Percentiles rank a stretch among this genome's conserved stretches.
Evolutionary conservation across 1,140 invertebrate species (phyloP).

Genomic region (Oreohelix idahoensis): DNA sequence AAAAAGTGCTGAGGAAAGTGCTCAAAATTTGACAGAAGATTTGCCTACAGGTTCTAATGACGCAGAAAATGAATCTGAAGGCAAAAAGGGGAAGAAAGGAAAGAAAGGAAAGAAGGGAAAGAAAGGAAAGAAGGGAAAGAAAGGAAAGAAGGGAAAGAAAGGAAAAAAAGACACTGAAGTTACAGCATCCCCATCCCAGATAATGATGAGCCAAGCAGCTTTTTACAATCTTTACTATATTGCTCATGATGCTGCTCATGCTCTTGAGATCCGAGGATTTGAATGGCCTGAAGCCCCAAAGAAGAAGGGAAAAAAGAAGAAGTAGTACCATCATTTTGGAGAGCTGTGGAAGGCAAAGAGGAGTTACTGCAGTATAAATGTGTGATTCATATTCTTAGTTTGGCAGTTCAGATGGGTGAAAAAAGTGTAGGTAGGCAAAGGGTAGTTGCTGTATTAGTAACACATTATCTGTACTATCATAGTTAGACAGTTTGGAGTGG

Average conservation of each 20-base stretch:
- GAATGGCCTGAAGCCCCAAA: slow-evolving; percentile 56
- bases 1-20: too few relatives aligned
- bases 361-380: slow-evolving; percentile 31
- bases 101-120: neutral
- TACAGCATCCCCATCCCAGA: neutral
- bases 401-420: too few relatives aligned
- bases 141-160: slow-evolving; percentile 17
- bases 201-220: slow-evolving; percentile 58
- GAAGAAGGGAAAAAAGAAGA: slow-evolving; percentile 55
- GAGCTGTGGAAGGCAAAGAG: slow-evolving; percentile 55
- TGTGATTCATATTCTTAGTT: too few relatives aligned
- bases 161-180: neutral
- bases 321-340: slow-evolving; percentile 15
- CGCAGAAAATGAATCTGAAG: neutral
- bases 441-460: too few relatives aligned
- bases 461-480: too few relatives aligned
- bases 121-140: slow-evolving; percentile 12
- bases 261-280: slow-evolving; percentile 62
- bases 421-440: too few relatives aligned
- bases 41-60: neutral
- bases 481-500: too few relatives aligned
- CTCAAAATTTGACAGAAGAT: too few relatives aligned
- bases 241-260: slow-evolving; percentile 63
- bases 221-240: slow-evolving; percentile 68
- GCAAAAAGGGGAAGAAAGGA: neutral